A percentile compares a stretch with the other conserved stretches of the same genome.
These are phyloP conservation scores for Cochlearius cochlearius DNA, from an alignment of 2,113 vertebrate genomes.

Conservation along the genomic window DNA sequence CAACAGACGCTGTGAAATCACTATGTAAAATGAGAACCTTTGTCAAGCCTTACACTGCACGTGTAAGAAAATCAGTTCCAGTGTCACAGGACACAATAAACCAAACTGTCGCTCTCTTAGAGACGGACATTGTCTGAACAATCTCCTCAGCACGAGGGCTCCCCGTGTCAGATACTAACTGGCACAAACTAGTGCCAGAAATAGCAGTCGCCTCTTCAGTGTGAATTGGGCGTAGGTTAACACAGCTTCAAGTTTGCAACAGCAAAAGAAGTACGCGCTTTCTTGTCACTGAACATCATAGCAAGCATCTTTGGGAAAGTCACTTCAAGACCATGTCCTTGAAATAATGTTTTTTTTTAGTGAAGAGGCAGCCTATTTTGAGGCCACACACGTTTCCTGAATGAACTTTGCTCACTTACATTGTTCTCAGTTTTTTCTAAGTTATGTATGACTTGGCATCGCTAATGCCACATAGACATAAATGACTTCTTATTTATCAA, in stretches of 20 bases:
- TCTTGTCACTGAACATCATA: background rate
- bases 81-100: background rate
- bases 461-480: background rate
- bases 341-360: background rate
- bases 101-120: background rate
- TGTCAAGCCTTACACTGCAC: background rate
- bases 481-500: background rate
- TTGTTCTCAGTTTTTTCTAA: background rate
- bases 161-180: background rate
- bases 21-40: background rate
- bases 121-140: background rate
- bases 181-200: background rate
- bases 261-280: background rate
- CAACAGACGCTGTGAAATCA: background rate
- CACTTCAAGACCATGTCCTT: background rate
- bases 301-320: background rate
- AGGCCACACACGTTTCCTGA: background rate
- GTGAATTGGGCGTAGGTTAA: background rate
- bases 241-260: background rate
- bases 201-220: background rate
- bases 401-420: background rate
- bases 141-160: background rate
- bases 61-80: background rate
- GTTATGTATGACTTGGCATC: background rate
- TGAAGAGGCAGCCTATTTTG: background rate